A percentile compares a stretch with the other conserved stretches of the same genome.
Conservation (phyloP, 2,797 vertebrate genomes). For the Morelia viridis region DNA sequence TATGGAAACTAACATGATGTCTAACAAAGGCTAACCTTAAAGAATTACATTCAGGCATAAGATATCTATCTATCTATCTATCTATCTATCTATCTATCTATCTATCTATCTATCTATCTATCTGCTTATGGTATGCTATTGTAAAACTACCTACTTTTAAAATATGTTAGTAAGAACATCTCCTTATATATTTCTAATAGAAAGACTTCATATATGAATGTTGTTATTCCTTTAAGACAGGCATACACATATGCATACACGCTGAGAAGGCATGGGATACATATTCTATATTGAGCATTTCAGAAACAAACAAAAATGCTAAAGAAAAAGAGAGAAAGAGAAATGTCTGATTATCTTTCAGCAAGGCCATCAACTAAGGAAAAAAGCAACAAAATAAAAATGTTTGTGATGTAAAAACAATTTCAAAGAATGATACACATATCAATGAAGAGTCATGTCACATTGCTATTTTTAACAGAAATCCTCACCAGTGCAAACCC, state of each 20-base stretch:
- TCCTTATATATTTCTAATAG: conserved; percentile 59
- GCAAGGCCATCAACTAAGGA: conserved; percentile 81
- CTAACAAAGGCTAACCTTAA: conserved; percentile 54
- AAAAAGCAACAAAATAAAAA: conserved; percentile 60
- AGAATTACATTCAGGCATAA: conserved; percentile 41
- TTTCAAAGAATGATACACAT: conserved; percentile 82
- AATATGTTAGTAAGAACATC: conserved; percentile 35
- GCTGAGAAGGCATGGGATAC: conserved; percentile 71
- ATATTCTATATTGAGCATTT: conserved; percentile 66
- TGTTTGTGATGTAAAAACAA: conserved; percentile 76
- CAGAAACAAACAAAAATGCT: conserved; percentile 67
- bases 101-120: conserved; percentile 9
- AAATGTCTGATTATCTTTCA: conserved; percentile 87
- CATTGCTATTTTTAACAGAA: conserved; percentile 78
- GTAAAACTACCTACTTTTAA: conserved; percentile 40
- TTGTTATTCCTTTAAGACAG: conserved; percentile 48
- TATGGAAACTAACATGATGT: conserved; percentile 51
- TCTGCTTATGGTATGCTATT: conserved; percentile 38
- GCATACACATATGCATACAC: neutral
- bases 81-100: too few species aligned
- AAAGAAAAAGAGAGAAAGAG: conserved; percentile 16
- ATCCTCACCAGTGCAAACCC: conserved; percentile 73
- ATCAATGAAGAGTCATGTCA: conserved; percentile 84
- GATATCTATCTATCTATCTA: neutral
- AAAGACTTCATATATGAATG: conserved; percentile 62